Evolutionary conservation across 2,797 vertebrate species (phyloP), one percentile per base, ranked within the genome.

Genomic region (Paguma larvata): DNA sequence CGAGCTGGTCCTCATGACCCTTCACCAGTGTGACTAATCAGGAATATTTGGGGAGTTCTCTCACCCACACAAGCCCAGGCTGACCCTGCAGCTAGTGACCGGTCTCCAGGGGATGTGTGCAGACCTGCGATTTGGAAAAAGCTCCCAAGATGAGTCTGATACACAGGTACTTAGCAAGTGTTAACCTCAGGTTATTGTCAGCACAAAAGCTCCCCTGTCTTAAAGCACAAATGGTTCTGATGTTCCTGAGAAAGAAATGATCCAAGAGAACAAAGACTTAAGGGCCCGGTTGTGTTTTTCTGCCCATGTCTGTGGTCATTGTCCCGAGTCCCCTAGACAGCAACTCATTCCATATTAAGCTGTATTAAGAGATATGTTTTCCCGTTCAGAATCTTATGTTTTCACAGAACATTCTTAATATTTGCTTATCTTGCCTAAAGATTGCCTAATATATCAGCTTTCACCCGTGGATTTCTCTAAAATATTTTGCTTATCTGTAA

Each of bases 401-500:
- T 59, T 63, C 91, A 75, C n/a, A 41, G 53, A 41, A 62, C 34
- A 51, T 3, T 68, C 75, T 85, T 94, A 30, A 44, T 46, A 51
- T 41, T 84, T 92, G 41, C 51, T 94, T 21, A 32, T n/a, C 46
- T 87, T 86, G 7, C 68, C 84, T 73, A 62, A 89, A 85, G 19
- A 53, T 62, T 87, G 10, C 25, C 82, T n/a, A 63, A 89, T 85
- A 68, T 78, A n/a, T 5, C 63, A 27, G 56, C 41, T 80, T 53
- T 92, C 27, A 87, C 51, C 68, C 15, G 0, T 30, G n/a, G 67
- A 90, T 89, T 80, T 93, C 34, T 96, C 21, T 59, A 63, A 93
- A 34, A 68, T 41, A 1, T 77, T 92, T 89, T 86, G n/a, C 53
- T 63, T 84, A 3, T 84, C 41, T 32, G n/a, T 85, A 84, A 67